phyloP scores from a whole-genome alignment of 2,888 invertebrate genomes.

The Ecdyonurus torrentis region DNA sequence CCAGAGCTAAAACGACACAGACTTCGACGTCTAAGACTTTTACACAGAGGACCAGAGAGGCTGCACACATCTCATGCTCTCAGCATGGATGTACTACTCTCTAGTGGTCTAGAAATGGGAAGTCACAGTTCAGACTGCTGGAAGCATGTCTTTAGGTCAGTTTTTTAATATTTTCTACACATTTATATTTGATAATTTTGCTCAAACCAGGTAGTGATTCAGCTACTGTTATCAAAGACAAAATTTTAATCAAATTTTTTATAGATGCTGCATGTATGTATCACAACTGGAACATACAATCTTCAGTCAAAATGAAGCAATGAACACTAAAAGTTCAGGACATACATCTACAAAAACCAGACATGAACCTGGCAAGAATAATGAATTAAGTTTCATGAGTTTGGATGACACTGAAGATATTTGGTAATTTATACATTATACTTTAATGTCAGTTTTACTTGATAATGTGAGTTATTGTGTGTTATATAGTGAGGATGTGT shows the following conservation, averaged over 20 bases:
- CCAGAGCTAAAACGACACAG: conserved; percentile 26
- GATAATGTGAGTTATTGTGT: conserved; percentile 8
- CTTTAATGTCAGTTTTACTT: not conserved
- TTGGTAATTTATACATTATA: conserved; percentile 34
- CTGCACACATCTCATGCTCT: conserved; percentile 78
- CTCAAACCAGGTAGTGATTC: no score
- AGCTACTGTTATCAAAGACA: no score
- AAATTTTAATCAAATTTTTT: no score
- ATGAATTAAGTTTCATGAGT: conserved; percentile 40
- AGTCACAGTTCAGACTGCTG: conserved; percentile 88
- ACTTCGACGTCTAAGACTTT: conserved; percentile 14
- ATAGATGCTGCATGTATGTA: conserved; percentile 74
- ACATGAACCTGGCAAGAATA: conserved; percentile 44
- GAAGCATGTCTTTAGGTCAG: conserved; percentile 76
- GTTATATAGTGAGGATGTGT: conserved; percentile 56
- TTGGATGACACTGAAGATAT: conserved; percentile 58
- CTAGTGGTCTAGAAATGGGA: conserved; percentile 74
- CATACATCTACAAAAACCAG: not conserved
- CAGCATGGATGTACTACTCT: conserved; percentile 80
- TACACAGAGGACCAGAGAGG: conserved; percentile 22
- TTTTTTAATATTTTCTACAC: conserved; percentile 2
- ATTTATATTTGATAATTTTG: not conserved
- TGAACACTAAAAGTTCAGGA: conserved; percentile 16
- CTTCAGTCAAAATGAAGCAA: conserved; percentile 66
- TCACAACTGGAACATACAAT: conserved; percentile 80